phyloP scores from a whole-genome alignment of 2,797 vertebrate species.

The Sebastes hubbsi region DNA sequence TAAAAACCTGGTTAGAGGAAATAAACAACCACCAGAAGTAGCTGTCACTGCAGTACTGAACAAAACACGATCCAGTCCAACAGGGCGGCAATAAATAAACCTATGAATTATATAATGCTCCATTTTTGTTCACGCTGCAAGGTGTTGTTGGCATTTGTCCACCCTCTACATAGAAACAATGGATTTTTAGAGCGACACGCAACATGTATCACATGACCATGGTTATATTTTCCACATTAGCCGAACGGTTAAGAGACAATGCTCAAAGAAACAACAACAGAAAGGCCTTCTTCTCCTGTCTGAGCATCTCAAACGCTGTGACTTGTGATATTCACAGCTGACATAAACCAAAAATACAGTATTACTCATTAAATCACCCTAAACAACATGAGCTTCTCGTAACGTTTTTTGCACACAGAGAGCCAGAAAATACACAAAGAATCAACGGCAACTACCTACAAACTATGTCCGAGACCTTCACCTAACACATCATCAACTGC shows the following conservation, averaged over 20 bases:
- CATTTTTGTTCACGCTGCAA: neutral
- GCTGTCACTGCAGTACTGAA: neutral
- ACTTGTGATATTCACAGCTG: neutral
- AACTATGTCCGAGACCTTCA: neutral
- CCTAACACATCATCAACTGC: neutral
- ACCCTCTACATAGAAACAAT: slow-evolving; percentile 39
- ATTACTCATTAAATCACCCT: neutral
- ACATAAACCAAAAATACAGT: neutral
- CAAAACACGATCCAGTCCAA: neutral
- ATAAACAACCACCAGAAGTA: neutral
- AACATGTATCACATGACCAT: slow-evolving; percentile 67
- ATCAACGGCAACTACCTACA: neutral
- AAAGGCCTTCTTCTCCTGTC: neutral
- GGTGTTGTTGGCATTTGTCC: slow-evolving; percentile 30
- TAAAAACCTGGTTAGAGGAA: neutral
- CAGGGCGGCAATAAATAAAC: neutral
- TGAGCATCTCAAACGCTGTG: neutral
- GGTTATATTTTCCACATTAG: slow-evolving; percentile 68
- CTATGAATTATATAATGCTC: slow-evolving; percentile 9
- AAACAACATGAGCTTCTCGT: neutral
- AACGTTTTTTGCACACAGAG: neutral
- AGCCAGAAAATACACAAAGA: neutral
- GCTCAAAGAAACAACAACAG: slow-evolving; percentile 10
- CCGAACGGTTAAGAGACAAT: slow-evolving; percentile 21
- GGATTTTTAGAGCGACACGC: slow-evolving; percentile 50